These are phyloP conservation scores for Cantharis rustica DNA, from an alignment of 2,888 invertebrate genomes.

Conservation along the genomic window DNA sequence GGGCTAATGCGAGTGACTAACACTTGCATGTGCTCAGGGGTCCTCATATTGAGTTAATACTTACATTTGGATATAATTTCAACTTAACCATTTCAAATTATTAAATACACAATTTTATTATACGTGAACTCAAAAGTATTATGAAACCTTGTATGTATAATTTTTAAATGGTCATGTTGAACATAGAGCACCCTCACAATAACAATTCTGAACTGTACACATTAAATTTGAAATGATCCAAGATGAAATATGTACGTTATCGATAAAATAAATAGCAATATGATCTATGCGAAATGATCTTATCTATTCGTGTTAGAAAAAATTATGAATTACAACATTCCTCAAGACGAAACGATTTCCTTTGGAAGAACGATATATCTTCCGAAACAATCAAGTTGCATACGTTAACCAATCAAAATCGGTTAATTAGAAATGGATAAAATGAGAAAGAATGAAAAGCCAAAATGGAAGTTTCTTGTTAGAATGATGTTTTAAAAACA, in stretches of 20 bases:
- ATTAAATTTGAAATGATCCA: not conserved
- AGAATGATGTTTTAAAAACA: not conserved
- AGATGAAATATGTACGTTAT: not conserved
- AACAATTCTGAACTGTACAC: not conserved
- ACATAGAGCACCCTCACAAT: not conserved
- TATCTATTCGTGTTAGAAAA: not conserved
- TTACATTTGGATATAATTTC: not conserved
- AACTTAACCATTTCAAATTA: not conserved
- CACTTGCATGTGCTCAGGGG: conserved; percentile 33
- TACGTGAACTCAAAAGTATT: not conserved
- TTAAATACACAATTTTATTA: not conserved
- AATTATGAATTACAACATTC: not conserved
- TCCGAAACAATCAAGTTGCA: not conserved
- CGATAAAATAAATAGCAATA: not conserved
- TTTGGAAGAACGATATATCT: not conserved
- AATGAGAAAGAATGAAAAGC: not conserved
- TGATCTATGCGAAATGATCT: not conserved
- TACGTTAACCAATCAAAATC: too few relatives aligned
- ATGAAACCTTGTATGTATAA: not conserved
- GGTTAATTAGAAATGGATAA: not conserved
- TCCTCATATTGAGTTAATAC: conserved; percentile 24
- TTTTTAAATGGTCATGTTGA: not conserved
- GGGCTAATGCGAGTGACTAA: conserved; percentile 36
- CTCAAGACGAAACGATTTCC: not conserved
- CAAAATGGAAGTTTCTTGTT: not conserved